These are phyloP conservation scores for Chloroclysta siterata DNA, from an alignment of 2,888 invertebrate species.

Conservation along the genomic window DNA sequence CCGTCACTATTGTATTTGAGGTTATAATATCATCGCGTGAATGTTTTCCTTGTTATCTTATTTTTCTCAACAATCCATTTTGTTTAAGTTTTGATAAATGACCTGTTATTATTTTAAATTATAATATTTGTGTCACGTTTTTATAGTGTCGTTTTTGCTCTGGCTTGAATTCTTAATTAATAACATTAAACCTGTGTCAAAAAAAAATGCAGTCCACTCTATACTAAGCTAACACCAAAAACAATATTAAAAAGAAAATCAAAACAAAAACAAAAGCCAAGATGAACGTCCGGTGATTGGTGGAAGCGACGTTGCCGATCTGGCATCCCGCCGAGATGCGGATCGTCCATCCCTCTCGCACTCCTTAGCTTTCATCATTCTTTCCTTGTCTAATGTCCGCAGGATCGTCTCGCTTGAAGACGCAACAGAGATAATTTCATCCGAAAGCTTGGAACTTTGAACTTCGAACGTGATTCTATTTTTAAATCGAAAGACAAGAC, in stretches of 20 bases:
- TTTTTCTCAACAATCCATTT: conserved; percentile 28
- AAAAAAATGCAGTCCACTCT: conserved; percentile 16
- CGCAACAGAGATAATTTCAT: conserved; percentile 82
- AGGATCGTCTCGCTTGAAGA: conserved; percentile 82
- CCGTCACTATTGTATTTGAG: conserved; percentile 15
- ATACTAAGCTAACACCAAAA: conserved; percentile 29
- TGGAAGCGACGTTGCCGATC: conserved; percentile 81
- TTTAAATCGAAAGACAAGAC: conserved; percentile 60
- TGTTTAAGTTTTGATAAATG: conserved; percentile 34
- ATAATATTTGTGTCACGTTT: neutral
- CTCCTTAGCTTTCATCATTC: conserved; percentile 39
- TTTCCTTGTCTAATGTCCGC: conserved; percentile 69
- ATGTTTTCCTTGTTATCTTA: conserved; percentile 24
- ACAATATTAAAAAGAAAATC: conserved; percentile 56
- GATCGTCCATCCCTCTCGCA: conserved; percentile 55
- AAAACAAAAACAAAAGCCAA: conserved; percentile 68
- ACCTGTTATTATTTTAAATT: conserved; percentile 4
- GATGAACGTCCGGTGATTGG: conserved; percentile 76
- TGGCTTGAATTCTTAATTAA: too few relatives aligned
- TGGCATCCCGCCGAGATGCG: conserved; percentile 73
- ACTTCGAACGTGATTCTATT: conserved; percentile 69
- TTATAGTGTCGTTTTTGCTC: neutral
- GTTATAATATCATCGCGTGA: conserved; percentile 29
- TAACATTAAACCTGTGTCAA: too few relatives aligned
- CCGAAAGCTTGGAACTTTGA: conserved; percentile 76